Evolutionary conservation across 2,113 vertebrate genomes (phyloP).

Genomic region (Ibidorhyncha struthersii): DNA sequence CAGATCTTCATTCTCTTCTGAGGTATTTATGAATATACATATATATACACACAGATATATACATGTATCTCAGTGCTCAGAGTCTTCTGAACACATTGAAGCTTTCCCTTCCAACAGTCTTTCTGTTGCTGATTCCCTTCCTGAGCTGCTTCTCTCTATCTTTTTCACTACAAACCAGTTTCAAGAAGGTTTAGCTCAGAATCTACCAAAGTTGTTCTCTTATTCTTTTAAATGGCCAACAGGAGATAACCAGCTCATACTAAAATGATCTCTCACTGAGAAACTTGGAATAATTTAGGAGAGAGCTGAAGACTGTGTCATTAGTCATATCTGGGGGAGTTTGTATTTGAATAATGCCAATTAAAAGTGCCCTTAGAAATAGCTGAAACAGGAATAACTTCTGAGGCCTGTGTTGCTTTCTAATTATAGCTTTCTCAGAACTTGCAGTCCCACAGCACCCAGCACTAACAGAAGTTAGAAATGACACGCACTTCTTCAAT

Average conservation of each 20-base stretch:
- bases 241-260: background rate
- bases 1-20: background rate
- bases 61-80: background rate
- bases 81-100: background rate
- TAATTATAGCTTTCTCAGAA: background rate
- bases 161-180: background rate
- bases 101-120: background rate
- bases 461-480: background rate
- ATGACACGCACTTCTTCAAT: background rate
- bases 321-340: constrained; percentile 6
- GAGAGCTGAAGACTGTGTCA: background rate
- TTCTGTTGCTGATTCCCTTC: background rate
- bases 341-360: constrained; percentile 33
- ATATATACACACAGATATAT: too few species aligned
- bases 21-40: background rate
- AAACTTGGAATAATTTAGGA: background rate
- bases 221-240: background rate
- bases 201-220: background rate
- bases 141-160: background rate
- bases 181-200: background rate
- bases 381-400: background rate
- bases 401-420: background rate
- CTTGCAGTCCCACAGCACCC: background rate
- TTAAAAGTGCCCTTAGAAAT: constrained; percentile 15
- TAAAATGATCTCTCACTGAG: background rate